Conservation (phyloP, 2,888 invertebrate genomes). For the Calameuta filiformis region DNA sequence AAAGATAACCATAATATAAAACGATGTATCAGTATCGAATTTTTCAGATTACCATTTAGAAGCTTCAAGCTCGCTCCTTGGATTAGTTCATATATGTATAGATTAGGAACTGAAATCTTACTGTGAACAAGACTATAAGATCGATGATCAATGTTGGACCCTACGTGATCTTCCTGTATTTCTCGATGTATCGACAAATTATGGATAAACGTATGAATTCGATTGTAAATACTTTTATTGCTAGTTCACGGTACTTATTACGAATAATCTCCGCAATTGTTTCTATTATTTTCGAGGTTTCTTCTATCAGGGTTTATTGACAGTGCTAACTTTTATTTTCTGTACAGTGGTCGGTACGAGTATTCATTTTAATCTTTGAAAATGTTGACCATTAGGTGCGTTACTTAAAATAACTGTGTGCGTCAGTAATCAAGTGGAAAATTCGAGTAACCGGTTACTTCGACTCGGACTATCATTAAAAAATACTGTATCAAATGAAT, state of each 20-base stretch:
- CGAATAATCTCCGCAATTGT: background rate
- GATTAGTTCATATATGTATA: background rate
- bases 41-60: background rate
- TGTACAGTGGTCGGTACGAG: background rate
- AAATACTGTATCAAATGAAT: background rate
- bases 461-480: background rate
- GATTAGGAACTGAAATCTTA: slow-evolving; percentile 4
- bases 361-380: background rate
- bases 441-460: background rate
- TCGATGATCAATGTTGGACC: slow-evolving; percentile 1
- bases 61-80: background rate
- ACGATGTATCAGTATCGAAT: background rate
- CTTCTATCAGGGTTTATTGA: background rate
- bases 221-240: background rate
- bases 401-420: background rate
- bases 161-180: background rate
- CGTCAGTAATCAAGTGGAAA: background rate
- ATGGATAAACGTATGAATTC: background rate
- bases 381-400: background rate
- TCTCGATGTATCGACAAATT: slow-evolving; percentile 1
- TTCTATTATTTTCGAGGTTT: background rate
- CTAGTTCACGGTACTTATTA: background rate
- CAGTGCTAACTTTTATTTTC: background rate
- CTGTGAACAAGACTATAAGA: background rate
- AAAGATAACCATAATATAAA: background rate